These are phyloP conservation scores for Hemiprocne comata DNA, from an alignment of 2,113 vertebrate species.

Conservation along the genomic window DNA sequence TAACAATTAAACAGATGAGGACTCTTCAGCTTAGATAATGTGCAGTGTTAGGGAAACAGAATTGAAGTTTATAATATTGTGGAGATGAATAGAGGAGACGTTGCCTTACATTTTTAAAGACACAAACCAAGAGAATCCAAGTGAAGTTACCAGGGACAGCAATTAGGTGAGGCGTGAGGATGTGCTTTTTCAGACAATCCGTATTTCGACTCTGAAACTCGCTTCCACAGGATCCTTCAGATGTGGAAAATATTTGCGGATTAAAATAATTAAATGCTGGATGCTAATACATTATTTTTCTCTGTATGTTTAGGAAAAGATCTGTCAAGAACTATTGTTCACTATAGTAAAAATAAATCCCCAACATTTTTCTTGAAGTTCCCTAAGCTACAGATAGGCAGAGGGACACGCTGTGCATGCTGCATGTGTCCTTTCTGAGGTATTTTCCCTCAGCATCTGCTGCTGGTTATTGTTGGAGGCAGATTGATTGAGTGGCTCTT, in stretches of 20 bases:
- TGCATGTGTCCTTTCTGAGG: background rate
- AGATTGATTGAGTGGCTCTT: background rate
- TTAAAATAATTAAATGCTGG: background rate
- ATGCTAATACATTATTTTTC: background rate
- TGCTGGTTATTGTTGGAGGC: background rate
- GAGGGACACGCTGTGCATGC: background rate
- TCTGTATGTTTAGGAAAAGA: background rate
- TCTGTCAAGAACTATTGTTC: background rate
- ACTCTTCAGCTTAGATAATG: background rate
- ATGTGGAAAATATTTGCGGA: background rate
- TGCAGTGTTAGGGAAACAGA: background rate
- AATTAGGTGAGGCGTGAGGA: background rate
- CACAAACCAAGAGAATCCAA: background rate
- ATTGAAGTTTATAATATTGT: background rate
- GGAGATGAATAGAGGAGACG: background rate
- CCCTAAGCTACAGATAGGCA: background rate
- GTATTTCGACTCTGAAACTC: background rate
- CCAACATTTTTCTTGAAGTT: background rate
- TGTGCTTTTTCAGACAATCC: background rate
- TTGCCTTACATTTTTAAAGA: background rate
- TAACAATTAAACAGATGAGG: background rate
- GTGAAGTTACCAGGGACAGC: background rate
- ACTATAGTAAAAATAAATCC: background rate
- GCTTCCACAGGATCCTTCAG: background rate
- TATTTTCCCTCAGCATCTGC: background rate